phyloP scores from a whole-genome alignment of 2,797 vertebrate species.

The Gambusia yucatana region DNA sequence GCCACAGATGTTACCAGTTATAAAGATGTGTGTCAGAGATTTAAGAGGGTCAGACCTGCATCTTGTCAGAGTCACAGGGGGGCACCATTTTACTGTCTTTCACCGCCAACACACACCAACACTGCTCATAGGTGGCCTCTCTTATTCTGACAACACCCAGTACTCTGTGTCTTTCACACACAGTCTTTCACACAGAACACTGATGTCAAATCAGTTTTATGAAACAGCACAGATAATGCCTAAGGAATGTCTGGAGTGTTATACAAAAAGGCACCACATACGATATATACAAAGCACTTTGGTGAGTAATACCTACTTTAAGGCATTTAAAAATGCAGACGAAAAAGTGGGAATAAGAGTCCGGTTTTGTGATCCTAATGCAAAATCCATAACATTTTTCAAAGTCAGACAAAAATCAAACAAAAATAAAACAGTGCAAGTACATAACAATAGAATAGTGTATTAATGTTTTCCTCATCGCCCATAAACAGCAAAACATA shows the following conservation, averaged over 20 bases:
- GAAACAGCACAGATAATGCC: slow-evolving; percentile 52
- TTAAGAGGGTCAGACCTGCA: slow-evolving; percentile 71
- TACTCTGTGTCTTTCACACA: slow-evolving; percentile 29
- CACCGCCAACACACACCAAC: slow-evolving; percentile 22
- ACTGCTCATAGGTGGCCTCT: slow-evolving; percentile 57
- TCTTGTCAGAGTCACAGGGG: slow-evolving; percentile 62
- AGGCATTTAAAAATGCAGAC: slow-evolving; percentile 37
- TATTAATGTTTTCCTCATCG: slow-evolving; percentile 52
- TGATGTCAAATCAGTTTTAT: slow-evolving; percentile 54
- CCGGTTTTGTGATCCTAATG: slow-evolving; percentile 49
- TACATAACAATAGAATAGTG: slow-evolving; percentile 56
- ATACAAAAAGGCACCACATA: slow-evolving; percentile 76
- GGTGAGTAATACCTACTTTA: slow-evolving; percentile 62
- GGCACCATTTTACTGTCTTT: slow-evolving; percentile 65
- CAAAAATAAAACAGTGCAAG: slow-evolving; percentile 70
- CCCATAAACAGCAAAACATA: slow-evolving; percentile 11
- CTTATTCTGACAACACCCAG: slow-evolving; percentile 52
- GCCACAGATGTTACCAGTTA: slow-evolving; percentile 74
- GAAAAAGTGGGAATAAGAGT: slow-evolving; percentile 25
- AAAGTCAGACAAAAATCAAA: slow-evolving; percentile 41
- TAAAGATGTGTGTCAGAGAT: slow-evolving; percentile 72
- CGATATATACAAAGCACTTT: slow-evolving; percentile 80
- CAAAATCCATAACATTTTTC: slow-evolving; percentile 58
- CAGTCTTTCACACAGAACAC: slow-evolving; percentile 27
- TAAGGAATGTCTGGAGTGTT: slow-evolving; percentile 81